Evolutionary conservation across 2,113 vertebrate genomes (phyloP).

Genomic region (Apodemus speciosus): DNA sequence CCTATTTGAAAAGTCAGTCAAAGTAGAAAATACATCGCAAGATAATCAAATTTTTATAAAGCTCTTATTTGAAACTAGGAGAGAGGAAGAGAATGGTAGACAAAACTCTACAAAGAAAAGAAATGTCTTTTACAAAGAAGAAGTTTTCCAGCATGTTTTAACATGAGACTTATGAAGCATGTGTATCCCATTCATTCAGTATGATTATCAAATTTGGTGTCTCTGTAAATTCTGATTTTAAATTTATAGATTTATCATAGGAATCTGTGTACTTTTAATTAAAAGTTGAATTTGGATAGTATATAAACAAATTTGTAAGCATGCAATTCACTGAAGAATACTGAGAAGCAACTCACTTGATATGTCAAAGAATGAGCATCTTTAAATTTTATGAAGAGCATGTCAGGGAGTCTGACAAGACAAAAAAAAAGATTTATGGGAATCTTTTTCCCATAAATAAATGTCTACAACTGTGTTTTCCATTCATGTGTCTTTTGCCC

Average conservation of each 20-base stretch:
- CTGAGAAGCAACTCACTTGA: neutral
- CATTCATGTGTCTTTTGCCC: neutral
- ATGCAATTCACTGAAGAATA: neutral
- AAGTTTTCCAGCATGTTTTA: neutral
- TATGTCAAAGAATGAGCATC: neutral
- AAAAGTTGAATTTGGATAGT: neutral
- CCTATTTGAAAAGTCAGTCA: neutral
- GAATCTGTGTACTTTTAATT: neutral
- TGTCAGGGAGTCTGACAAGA: constrained; percentile 13
- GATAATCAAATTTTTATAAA: neutral
- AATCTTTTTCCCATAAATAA: constrained; percentile 40
- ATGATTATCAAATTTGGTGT: neutral
- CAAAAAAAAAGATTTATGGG: too few relatives aligned
- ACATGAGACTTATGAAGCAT: neutral
- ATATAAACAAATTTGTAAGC: neutral
- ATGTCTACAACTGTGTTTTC: neutral
- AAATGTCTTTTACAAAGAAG: neutral
- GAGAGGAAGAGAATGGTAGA: neutral
- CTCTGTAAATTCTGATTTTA: neutral
- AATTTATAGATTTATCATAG: too few relatives aligned
- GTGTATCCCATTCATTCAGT: neutral
- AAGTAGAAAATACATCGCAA: neutral
- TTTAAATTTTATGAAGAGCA: constrained; percentile 12
- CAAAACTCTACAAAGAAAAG: neutral
- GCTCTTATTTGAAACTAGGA: neutral